phyloP scores from a whole-genome alignment of 2,113 vertebrate species.

The Tor tambroides region DNA sequence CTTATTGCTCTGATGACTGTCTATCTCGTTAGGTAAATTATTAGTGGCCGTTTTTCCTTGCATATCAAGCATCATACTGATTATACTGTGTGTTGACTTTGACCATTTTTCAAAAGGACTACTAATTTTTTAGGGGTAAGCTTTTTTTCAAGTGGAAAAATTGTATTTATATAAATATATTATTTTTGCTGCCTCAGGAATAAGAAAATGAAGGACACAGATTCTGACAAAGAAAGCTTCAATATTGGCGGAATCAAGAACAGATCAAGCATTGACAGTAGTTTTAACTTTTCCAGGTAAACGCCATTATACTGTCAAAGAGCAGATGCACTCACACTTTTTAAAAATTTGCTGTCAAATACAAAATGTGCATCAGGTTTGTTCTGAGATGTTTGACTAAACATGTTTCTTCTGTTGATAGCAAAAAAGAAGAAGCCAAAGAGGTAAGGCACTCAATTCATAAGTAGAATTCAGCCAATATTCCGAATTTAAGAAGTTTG shows the following conservation, averaged over 20 bases:
- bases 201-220: slow-evolving; percentile 25
- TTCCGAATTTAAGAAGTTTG: not conserved
- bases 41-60: not conserved
- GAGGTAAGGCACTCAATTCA: slow-evolving; percentile 17
- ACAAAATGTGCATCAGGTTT: not conserved
- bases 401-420: not conserved
- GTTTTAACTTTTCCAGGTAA: not conserved
- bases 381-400: not conserved
- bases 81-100: not conserved
- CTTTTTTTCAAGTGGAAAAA: not conserved
- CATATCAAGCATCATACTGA: not conserved
- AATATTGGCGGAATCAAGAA: not conserved
- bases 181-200: slow-evolving; percentile 23
- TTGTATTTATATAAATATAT: not conserved
- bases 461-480: not conserved
- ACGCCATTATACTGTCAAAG: not conserved
- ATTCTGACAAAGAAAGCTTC: slow-evolving; percentile 42
- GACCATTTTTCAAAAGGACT: not conserved
- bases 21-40: slow-evolving; percentile 40
- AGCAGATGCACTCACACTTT: not conserved
- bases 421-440: not conserved
- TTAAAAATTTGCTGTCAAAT: not conserved
- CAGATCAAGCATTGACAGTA: too few species aligned
- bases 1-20: slow-evolving; percentile 35
- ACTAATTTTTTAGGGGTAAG: not conserved